These are phyloP conservation scores for Nudaria mundana DNA, from an alignment of 2,888 invertebrate species.

Conservation along the genomic window DNA sequence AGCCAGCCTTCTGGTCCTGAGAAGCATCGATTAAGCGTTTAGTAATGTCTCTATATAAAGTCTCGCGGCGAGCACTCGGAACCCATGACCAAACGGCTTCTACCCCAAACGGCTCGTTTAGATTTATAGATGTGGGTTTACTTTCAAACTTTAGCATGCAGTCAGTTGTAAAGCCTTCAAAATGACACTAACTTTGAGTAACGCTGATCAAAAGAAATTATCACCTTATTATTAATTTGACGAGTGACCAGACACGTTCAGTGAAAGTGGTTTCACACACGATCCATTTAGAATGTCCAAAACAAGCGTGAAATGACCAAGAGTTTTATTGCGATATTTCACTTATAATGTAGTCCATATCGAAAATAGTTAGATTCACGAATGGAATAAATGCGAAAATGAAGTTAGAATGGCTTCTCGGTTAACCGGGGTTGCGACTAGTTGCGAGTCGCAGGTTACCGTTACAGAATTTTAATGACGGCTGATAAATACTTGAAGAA, in stretches of 20 bases:
- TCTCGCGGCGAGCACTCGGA: too few species aligned
- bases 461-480: slow-evolving; percentile 69
- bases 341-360: slow-evolving; percentile 37
- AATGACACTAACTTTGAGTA: not conserved
- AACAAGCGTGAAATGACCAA: slow-evolving; percentile 41
- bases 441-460: slow-evolving; percentile 45
- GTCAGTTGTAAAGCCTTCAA: too few species aligned
- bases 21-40: too few species aligned
- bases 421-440: slow-evolving; percentile 33
- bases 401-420: slow-evolving; percentile 39
- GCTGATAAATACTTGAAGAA: slow-evolving; percentile 64
- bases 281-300: slow-evolving; percentile 46
- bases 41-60: too few species aligned
- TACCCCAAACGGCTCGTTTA: too few species aligned
- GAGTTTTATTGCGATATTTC: slow-evolving; percentile 49
- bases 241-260: slow-evolving; percentile 55
- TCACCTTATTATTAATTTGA: slow-evolving; percentile 64
- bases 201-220: slow-evolving; percentile 47
- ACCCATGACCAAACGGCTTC: too few species aligned
- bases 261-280: slow-evolving; percentile 72
- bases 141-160: too few species aligned
- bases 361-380: slow-evolving; percentile 22
- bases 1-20: too few species aligned
- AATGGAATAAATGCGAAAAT: slow-evolving; percentile 20
- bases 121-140: too few species aligned